Percentiles rank a stretch among this genome's conserved stretches.
Conservation (phyloP, 1,140 invertebrate species). For the Trypoxylus dichotomus region DNA sequence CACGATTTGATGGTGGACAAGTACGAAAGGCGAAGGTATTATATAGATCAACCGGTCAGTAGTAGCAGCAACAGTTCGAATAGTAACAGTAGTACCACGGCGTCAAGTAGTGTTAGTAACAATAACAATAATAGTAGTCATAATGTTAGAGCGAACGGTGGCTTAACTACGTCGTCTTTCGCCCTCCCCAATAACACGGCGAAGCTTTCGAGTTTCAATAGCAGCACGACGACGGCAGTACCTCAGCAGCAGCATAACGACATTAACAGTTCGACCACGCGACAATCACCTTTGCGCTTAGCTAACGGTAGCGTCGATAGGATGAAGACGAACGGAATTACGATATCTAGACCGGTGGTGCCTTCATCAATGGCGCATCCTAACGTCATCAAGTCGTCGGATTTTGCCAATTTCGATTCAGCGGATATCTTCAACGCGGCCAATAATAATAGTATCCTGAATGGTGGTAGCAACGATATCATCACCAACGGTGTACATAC, state of each 20-base stretch:
- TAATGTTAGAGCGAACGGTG: not conserved
- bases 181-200: not conserved
- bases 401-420: conserved; percentile 65
- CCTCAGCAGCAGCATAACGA: not conserved
- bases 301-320: not conserved
- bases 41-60: conserved; percentile 28
- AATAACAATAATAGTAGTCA: not conserved
- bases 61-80: not conserved
- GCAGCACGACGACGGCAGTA: not conserved
- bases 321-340: conserved; percentile 17
- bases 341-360: conserved; percentile 21
- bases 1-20: conserved; percentile 91
- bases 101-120: not conserved
- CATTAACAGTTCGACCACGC: not conserved
- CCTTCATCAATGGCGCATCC: not conserved
- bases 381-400: conserved; percentile 53
- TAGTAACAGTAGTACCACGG: not conserved
- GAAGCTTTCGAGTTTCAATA: not conserved
- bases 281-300: not conserved
- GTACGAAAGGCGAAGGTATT: conserved; percentile 85
- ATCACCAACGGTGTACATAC: conserved; percentile 29
- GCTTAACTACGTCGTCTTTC: not conserved
- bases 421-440: conserved; percentile 58
- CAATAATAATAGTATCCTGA: conserved; percentile 36
- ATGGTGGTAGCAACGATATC: conserved; percentile 29